Conservation (phyloP, 2,888 invertebrate genomes). For the Meloe dianella region DNA sequence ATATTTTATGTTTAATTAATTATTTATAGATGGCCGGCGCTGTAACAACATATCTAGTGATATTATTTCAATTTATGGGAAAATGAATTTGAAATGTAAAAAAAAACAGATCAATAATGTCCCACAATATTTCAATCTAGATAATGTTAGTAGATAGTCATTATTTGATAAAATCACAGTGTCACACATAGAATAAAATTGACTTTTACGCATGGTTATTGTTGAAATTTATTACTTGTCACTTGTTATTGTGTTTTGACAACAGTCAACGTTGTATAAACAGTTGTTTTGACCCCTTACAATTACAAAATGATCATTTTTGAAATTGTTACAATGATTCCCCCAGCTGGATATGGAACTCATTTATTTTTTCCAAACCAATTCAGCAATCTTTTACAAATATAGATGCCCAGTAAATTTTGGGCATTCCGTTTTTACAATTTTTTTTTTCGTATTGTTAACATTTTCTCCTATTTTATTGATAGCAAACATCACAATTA, state of each 20-base stretch:
- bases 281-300: not conserved
- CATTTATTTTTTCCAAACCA: not conserved
- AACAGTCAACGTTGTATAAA: not conserved
- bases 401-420: no score
- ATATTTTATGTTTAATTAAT: not conserved
- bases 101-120: not conserved
- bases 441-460: no score
- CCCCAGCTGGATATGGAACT: not conserved
- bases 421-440: no score
- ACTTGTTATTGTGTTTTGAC: not conserved
- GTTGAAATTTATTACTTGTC: slow-evolving; percentile 3
- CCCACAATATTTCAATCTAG: not conserved
- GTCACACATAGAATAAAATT: not conserved
- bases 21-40: not conserved
- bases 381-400: not conserved
- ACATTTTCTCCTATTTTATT: not conserved
- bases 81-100: not conserved
- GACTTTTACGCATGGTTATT: not conserved
- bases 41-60: slow-evolving; percentile 4
- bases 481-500: slow-evolving; percentile 3
- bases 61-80: slow-evolving; percentile 2
- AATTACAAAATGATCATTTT: not conserved
- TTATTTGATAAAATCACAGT: not conserved
- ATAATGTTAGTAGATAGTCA: not conserved
- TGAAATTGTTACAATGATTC: not conserved